Evolutionary conservation across 2,888 invertebrate species (phyloP), one percentile per base, ranked within the genome.

Genomic region (Trileptium ribeirensis): DNA sequence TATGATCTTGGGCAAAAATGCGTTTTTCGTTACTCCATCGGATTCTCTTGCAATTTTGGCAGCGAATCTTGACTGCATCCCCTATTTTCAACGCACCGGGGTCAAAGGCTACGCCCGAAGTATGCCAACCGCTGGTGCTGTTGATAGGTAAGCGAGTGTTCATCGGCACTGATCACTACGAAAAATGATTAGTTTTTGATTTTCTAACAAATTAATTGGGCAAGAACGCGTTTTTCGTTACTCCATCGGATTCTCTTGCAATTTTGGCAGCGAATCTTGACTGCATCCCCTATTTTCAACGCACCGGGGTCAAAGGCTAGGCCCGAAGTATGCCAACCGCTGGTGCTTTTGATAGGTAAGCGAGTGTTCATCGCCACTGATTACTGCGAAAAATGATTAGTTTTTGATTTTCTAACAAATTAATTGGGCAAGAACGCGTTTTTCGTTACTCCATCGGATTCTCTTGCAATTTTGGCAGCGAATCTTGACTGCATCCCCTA

Each of bases 21-120:
- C 96, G 1, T 98, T 99, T 91, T 99, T 99, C 90, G 97, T 99
- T 24, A 97, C 96, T 0, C 99, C 99, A 0, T 96, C 95, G 79
- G 99, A 99, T 89, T 94, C 97, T 19, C 91, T 99, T 85, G 99
- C 99, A 0, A 95, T 96, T 1, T 92, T 99, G 83, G 98, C 97
- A 1, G 94, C 94, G 87, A 94, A 97, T 89, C 90, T 97, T 83
- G 92, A 93, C 36, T 92, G 92, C 87, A 96, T 99, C 87, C 98
- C 98, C 0, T 99, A 98, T 91, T 99, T 99, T 91, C 90, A 92
- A 88, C 92, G 93, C 86, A 91, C 92, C 77, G 89, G 89, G 29
- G 92, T 97, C 19, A 92, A 92, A 87, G 99, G 99, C n/a, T 94
- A 93, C 88, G 98, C 99, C 0, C 92, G 99, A 83, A 96, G 96